Evolutionary conservation across 2,113 vertebrate species (phyloP), one percentile per base, ranked within the genome.

Genomic region (Ageneiosus marmoratus): DNA sequence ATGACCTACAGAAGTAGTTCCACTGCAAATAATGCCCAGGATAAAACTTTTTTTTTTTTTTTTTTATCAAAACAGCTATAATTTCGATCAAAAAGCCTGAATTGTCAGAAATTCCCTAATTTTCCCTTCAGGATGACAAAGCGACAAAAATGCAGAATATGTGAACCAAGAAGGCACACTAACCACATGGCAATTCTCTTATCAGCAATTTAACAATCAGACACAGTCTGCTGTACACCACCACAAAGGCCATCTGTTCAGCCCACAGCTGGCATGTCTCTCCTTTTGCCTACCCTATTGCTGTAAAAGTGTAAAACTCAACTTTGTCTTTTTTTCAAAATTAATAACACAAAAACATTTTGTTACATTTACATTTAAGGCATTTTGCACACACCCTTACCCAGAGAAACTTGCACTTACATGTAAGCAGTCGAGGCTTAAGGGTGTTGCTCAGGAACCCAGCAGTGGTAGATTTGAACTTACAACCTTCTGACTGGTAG

Each of bases 141-240:
- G 12, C 41, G 24, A 48, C 41, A 48, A 74, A 70, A 34, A 41
- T 20, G 34, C 37, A 72, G 5, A 32, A 60, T 24, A 41, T 37
- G 15, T 27, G 22, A 44, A 34, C 16, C 18, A 37, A 67, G 7
- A 37, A 67, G 18, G 20, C 32, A 69, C 78, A n/a, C 20, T 69
- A 50, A 69, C 48, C 62, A 56, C 32, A 24, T 15, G 69, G 18
- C 12, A 13, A 62, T 50, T n/a, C 24, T 16, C 46, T 62, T n/a
- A 75, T 80, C 34, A 82, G 48, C 37, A 56, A 51, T 75, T 75
- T 50, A 82, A 63, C 55, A 37, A 10, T 24, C 16, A 48, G 29
- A 56, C 48, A 34, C 18, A 3, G 15, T 50, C 80, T 74, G 51
- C 69, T 15, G 53, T 37, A 55, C 41, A 32, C n/a, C 56, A 37